phyloP scores from a whole-genome alignment of 1,140 invertebrate genomes.

The Drosophila micromelanica region DNA sequence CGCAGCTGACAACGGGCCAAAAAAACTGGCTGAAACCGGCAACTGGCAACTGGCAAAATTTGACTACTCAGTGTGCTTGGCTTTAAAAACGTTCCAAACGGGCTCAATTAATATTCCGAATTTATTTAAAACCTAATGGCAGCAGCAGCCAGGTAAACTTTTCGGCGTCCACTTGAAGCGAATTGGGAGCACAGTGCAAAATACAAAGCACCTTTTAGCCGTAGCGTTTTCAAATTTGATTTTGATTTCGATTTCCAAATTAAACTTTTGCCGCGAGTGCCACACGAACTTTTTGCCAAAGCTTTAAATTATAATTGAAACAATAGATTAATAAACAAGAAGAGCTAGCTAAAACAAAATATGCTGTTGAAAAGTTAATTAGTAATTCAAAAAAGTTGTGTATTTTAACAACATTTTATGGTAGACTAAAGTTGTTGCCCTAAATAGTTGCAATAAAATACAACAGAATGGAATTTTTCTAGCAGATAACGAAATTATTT shows the following conservation, averaged over 20 bases:
- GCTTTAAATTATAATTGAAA: slow-evolving; percentile 38
- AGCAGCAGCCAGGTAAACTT: slow-evolving; percentile 61
- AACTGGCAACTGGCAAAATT: slow-evolving; percentile 57
- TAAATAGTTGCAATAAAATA: neutral
- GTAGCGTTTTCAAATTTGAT: slow-evolving; percentile 13
- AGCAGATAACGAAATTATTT: neutral
- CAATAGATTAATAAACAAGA: slow-evolving; percentile 18
- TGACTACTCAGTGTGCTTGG: slow-evolving; percentile 26
- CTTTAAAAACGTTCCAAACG: slow-evolving; percentile 51
- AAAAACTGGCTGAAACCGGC: neutral
- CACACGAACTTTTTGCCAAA: slow-evolving; percentile 41
- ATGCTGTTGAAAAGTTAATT: slow-evolving; percentile 14
- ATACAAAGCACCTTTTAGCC: slow-evolving; percentile 13
- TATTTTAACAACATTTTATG: neutral
- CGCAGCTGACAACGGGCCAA: slow-evolving; percentile 51
- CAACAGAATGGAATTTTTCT: neutral
- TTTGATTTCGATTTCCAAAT: slow-evolving; percentile 51
- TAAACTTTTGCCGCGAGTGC: slow-evolving; percentile 48
- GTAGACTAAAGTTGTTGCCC: neutral
- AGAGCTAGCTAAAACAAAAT: slow-evolving; percentile 9
- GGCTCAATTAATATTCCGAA: slow-evolving; percentile 72
- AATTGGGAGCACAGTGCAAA: slow-evolving; percentile 60
- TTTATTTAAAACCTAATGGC: slow-evolving; percentile 69
- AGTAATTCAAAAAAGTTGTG: slow-evolving; percentile 1
- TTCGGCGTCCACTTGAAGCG: slow-evolving; percentile 45